These are phyloP conservation scores for Temnothorax ravouxi DNA, from an alignment of 2,888 invertebrate genomes.

Conservation along the genomic window DNA sequence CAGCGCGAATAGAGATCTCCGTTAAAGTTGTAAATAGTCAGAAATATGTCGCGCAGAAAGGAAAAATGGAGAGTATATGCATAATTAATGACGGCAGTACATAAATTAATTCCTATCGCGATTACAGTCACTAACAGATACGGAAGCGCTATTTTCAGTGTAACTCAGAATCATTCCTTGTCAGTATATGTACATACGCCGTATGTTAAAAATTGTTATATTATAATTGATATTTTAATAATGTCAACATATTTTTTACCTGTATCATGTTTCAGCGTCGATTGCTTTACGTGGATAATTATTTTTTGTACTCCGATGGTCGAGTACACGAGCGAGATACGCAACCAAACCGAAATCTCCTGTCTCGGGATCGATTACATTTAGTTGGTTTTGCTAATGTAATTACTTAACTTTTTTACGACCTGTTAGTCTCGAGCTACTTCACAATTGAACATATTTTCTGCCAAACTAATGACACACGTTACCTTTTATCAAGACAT, in stretches of 20 bases:
- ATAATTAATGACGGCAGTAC: slow-evolving; percentile 78
- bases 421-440: slow-evolving; percentile 38
- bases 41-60: slow-evolving; percentile 83
- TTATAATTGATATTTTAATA: slow-evolving; percentile 50
- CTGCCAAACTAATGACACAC: slow-evolving; percentile 33
- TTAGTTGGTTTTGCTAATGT: background rate
- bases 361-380: background rate
- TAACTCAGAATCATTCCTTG: slow-evolving; percentile 69
- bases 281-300: slow-evolving; percentile 8
- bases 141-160: slow-evolving; percentile 62
- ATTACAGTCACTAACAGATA: slow-evolving; percentile 55
- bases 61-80: slow-evolving; percentile 84
- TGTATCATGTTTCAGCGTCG: slow-evolving; percentile 28
- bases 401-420: slow-evolving; percentile 10
- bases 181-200: slow-evolving; percentile 64
- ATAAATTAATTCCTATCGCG: slow-evolving; percentile 45
- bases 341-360: background rate
- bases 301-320: background rate
- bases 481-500: slow-evolving; percentile 17
- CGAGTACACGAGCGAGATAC: background rate
- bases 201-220: slow-evolving; percentile 41
- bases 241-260: slow-evolving; percentile 45
- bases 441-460: background rate
- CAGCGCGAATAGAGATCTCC: slow-evolving; percentile 88
- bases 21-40: slow-evolving; percentile 79